Percentiles rank a stretch among this genome's conserved stretches.
Conservation (phyloP, 1,140 invertebrate species). For the Nasonia longicornis region DNA sequence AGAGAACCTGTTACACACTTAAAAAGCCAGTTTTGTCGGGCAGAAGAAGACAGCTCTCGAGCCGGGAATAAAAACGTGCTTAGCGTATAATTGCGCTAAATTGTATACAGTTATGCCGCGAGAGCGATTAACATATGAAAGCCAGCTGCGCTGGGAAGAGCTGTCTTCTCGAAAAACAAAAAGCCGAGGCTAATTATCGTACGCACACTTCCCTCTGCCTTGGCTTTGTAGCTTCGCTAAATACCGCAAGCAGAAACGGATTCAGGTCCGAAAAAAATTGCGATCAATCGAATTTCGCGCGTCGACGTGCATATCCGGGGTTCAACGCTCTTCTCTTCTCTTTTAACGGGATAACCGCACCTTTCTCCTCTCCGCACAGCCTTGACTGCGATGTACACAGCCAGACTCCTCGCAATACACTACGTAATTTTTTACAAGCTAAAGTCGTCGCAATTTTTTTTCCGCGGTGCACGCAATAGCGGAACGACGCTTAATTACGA, state of each 20-base stretch:
- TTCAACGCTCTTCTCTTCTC: neutral
- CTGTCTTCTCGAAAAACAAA: neutral
- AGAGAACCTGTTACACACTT: too few relatives aligned
- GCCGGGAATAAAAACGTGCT: too few relatives aligned
- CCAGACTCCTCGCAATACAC: neutral
- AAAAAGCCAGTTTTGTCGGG: too few relatives aligned
- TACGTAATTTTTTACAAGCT: neutral
- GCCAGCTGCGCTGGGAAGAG: too few relatives aligned
- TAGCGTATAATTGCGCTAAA: neutral
- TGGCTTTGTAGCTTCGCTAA: neutral
- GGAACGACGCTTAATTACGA: neutral
- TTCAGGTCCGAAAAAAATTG: too few relatives aligned
- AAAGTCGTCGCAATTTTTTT: neutral
- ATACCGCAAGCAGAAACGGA: too few relatives aligned
- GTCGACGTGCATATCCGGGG: neutral
- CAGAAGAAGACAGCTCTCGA: too few relatives aligned
- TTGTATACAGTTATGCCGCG: neutral
- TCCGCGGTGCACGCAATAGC: neutral
- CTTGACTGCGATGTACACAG: neutral
- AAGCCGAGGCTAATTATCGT: neutral
- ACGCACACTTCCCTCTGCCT: neutral
- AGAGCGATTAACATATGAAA: neutral
- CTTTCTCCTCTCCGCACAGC: constrained; percentile 3
- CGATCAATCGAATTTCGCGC: too few relatives aligned
- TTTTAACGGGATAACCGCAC: neutral